Evolutionary conservation across 2,888 invertebrate species (phyloP), one percentile per base, ranked within the genome.

Genomic region (Trimorus sp.): DNA sequence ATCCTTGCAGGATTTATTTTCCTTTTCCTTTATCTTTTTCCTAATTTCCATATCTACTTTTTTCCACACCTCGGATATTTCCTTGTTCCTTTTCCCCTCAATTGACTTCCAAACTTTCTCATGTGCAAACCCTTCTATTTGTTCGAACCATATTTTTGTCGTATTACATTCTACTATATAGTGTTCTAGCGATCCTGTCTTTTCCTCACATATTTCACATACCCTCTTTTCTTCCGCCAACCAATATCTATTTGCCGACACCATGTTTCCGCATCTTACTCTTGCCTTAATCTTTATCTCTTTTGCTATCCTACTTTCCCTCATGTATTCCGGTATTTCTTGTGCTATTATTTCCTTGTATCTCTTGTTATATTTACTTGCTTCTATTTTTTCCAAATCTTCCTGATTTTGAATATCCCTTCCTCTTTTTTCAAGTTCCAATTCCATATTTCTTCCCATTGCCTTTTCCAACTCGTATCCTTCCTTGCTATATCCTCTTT

Each of bases 81-180:
- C 62, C 16, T 62, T 62, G 42, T 70, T 26, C 16, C 51, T 53
- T 48, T 48, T 53, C 40, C 12, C 48, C 3, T 40, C 36, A n/a
- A 9, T 56, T 16, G 42, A 37, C 15, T 53, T 54, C 36, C 12
- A 37, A 9, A 62, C 14, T 37, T 62, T 62, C 14, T 48, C 62
- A 62, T 62, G 36, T 11, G 49, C 49, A 49, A 9, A 38, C 38
- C 51, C 48, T 62, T 65, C 60, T 5, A 71, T 71, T 58, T 65
- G 60, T 49, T 68, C 48, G 53, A 49, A 49, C 53, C 66, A 48
- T 68, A 14, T 60, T 74, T 75, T 79, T 16, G 66, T 59, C 12
- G 11, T 36, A 15, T 45, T 9, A 16, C 75, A 70, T 45, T 59
- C 69, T 12, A 8, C 8, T 15, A 70, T 26, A n/a, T n/a, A n/a